Percentiles rank a stretch among this genome's conserved stretches.
Conservation (phyloP, 2,888 invertebrate species). For the Lithodes maja region DNA sequence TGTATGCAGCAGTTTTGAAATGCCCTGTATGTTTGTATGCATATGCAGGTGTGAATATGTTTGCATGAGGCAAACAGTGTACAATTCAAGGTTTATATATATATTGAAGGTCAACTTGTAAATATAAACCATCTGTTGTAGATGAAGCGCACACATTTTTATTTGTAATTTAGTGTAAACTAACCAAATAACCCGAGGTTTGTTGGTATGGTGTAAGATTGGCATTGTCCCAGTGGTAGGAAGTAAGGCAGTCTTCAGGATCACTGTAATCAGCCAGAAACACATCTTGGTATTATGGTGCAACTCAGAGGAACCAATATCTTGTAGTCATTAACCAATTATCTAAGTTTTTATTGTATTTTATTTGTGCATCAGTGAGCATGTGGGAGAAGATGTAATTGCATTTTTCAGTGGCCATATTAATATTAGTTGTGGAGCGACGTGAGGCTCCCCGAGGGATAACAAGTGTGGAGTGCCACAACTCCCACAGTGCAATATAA, state of each 20-base stretch:
- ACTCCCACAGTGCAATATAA: conserved; percentile 59
- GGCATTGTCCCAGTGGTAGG: conserved; percentile 46
- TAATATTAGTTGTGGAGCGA: conserved; percentile 62
- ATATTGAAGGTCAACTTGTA: conserved; percentile 58
- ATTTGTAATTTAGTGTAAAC: conserved; percentile 40
- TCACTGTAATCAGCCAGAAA: conserved; percentile 32
- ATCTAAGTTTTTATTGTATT: conserved; percentile 52
- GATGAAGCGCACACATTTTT: conserved; percentile 40
- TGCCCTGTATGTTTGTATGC: conserved; percentile 50
- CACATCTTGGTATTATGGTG: conserved; percentile 36
- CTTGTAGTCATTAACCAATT: conserved; percentile 40
- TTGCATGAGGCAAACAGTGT: conserved; percentile 45
- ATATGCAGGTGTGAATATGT: conserved; percentile 48
- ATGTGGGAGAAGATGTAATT: conserved; percentile 52
- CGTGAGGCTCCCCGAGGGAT: background rate
- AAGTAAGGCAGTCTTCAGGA: conserved; percentile 18
- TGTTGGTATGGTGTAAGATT: conserved; percentile 35
- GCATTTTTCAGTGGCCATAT: conserved; percentile 65
- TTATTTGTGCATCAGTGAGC: conserved; percentile 47
- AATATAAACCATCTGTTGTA: conserved; percentile 53
- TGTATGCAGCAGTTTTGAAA: conserved; percentile 11
- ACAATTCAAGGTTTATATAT: conserved; percentile 64
- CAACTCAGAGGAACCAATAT: conserved; percentile 22
- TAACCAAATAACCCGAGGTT: conserved; percentile 40
- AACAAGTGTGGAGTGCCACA: conserved; percentile 22